Evolutionary conservation across 2,113 vertebrate genomes (phyloP), one percentile per base, ranked within the genome.

Genomic region (Felis catus): DNA sequence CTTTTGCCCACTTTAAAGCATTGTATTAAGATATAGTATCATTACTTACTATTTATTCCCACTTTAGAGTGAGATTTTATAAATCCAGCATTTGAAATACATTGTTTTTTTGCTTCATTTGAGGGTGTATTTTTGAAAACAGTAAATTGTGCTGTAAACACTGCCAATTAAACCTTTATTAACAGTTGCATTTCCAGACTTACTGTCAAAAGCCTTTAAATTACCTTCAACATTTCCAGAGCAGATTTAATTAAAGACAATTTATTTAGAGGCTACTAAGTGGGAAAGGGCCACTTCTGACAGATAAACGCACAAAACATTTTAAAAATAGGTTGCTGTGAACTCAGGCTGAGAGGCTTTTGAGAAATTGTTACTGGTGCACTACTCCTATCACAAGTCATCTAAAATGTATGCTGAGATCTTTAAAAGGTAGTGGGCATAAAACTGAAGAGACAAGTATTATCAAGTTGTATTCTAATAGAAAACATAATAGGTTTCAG

Each of bases 181-280:
- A 91, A 71, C 13, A 76, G 12, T 4, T 91, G 10, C 12, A 80
- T 84, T 76, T 95, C 51, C 29, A 74, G 21, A 48, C 23, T 31
- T 68, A 82, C 36, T 89, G 91, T 85, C 27, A 76, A 90, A 89
- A 96, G 11, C 4, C n/a, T 73, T 96, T 86, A 87, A 63, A 36
- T 83, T 94, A 48, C 63, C 92, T 96, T 92, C 18, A 88, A 41
- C 4, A 71, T 92, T 93, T 58, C 27, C 4, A 71, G 36, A 92
- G 21, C 7, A 74, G 25, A 80, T 80, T 70, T 79, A 95, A 29
- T 93, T 89, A 48, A 86, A 80, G 51, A 91, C 9, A 79, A 7
- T 74, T 89, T 86, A 71, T 25, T 68, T 36, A 23, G 25, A 25
- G 6, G 14, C 53, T 39, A 29, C 41, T 58, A 85, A 65, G 3